Evolutionary conservation across 1,140 invertebrate species (phyloP).

Genomic region (Drosophila eugracilis): DNA sequence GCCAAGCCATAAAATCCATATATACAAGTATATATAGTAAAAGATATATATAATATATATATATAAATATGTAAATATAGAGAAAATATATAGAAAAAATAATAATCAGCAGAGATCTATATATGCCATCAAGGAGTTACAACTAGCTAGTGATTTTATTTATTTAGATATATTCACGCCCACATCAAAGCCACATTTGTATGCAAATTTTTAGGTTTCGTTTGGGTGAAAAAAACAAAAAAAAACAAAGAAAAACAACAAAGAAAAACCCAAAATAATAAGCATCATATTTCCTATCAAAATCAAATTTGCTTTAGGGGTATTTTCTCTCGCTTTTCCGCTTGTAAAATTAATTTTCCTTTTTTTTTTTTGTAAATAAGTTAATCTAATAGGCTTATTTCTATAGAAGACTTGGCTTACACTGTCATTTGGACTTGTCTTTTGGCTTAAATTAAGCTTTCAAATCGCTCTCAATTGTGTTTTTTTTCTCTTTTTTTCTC

Average conservation of each 20-base stretch:
- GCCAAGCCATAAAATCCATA: conserved; percentile 15
- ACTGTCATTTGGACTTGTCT: too few species aligned
- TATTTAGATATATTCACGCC: not conserved
- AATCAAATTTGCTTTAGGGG: not conserved
- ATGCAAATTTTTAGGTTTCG: conserved; percentile 23
- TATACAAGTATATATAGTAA: conserved; percentile 15
- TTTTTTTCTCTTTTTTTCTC: not conserved
- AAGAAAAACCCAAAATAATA: too few species aligned
- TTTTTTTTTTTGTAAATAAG: too few species aligned
- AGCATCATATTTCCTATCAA: conserved; percentile 7
- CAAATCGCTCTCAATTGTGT: conserved; percentile 1
- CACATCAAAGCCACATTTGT: conserved; percentile 21
- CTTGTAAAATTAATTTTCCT: not conserved
- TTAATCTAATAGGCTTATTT: not conserved
- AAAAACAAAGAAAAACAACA: too few species aligned
- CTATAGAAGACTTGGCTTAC: too few species aligned
- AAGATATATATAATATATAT: conserved; percentile 21
- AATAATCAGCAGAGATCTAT: conserved; percentile 21
- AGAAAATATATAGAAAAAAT: conserved; percentile 24
- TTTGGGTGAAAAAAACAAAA: not conserved
- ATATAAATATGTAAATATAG: not conserved
- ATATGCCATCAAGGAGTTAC: conserved; percentile 26
- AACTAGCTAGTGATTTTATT: conserved; percentile 17
- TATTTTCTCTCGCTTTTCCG: conserved; percentile 2
- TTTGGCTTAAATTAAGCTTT: conserved; percentile 21